Conservation (phyloP, 1,140 invertebrate genomes). For the Drosophila kurseongensis region DNA sequence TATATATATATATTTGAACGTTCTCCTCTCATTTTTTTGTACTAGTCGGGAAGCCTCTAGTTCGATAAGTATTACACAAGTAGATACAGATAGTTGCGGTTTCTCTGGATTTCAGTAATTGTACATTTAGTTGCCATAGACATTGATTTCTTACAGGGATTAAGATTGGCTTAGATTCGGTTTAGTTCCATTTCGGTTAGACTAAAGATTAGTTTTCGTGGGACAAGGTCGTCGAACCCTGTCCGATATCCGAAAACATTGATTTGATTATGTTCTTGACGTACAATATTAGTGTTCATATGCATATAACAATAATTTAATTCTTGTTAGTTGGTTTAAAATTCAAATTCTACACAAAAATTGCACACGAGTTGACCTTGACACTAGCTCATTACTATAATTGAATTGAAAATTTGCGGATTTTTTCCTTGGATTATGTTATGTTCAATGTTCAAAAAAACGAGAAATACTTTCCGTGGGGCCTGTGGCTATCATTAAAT, state of each 20-base stretch:
- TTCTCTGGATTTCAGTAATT: constrained; percentile 40
- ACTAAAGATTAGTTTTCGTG: constrained; percentile 33
- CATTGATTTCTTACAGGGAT: constrained; percentile 53
- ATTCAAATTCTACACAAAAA: constrained; percentile 71
- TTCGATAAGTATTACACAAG: constrained; percentile 65
- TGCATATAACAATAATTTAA: constrained; percentile 52
- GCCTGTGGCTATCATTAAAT: constrained; percentile 16
- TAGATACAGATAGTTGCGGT: constrained; percentile 65
- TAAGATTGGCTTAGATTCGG: constrained; percentile 43
- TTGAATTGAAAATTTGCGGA: constrained; percentile 13
- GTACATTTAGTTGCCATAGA: constrained; percentile 60
- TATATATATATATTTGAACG: constrained; percentile 12
- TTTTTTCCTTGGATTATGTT: constrained; percentile 36
- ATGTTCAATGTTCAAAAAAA: constrained; percentile 30
- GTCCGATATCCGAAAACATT: constrained; percentile 60
- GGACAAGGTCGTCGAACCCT: constrained; percentile 54
- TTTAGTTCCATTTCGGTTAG: constrained; percentile 28
- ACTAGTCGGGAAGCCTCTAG: constrained; percentile 81
- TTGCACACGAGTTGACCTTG: constrained; percentile 64
- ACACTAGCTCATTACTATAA: constrained; percentile 36
- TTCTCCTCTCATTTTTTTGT: constrained; percentile 53
- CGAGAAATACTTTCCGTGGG: constrained; percentile 24
- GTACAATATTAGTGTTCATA: constrained; percentile 44
- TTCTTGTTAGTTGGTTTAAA: constrained; percentile 34
- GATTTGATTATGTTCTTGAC: constrained; percentile 74